Conservation (phyloP, 1,140 invertebrate genomes). For the Pseudomyrmex concolor region DNA sequence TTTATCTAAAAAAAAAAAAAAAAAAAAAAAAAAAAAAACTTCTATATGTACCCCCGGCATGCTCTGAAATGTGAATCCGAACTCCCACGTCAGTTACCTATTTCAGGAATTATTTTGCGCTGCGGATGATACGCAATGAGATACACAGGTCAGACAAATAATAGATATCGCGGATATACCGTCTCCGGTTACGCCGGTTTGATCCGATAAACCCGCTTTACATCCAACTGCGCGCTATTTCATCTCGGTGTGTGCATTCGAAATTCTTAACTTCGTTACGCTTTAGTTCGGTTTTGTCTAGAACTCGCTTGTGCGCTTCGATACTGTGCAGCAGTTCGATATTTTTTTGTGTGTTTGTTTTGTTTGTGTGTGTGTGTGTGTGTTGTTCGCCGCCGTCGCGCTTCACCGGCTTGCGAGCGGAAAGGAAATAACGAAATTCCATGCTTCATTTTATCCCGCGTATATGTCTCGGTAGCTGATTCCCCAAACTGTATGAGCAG, state of each 20-base stretch:
- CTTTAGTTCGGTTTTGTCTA: constrained; percentile 37
- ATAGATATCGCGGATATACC: constrained; percentile 29
- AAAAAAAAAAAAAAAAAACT: no score
- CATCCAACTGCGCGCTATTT: constrained; percentile 51
- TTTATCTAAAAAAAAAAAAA: background rate
- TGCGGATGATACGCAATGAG: constrained; percentile 39
- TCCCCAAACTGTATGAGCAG: constrained; percentile 21
- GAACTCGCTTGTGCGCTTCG: background rate
- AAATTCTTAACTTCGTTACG: constrained; percentile 52
- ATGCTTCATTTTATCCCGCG: constrained; percentile 35
- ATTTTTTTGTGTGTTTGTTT: constrained; percentile 6
- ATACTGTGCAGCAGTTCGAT: background rate
- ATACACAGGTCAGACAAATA: constrained; percentile 45
- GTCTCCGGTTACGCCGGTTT: constrained; percentile 50
- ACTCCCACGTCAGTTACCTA: constrained; percentile 18
- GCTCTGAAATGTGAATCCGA: background rate
- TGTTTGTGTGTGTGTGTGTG: background rate
- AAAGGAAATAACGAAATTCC: constrained; percentile 34
- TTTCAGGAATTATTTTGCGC: constrained; percentile 26
- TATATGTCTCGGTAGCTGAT: constrained; percentile 28
- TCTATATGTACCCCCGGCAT: no score
- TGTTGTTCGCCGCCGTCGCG: background rate
- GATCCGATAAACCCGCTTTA: constrained; percentile 49
- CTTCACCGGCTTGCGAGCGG: background rate
- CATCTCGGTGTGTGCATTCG: constrained; percentile 46